Percentiles rank a stretch among this genome's conserved stretches.
Conservation (phyloP, 2,888 invertebrate genomes). For the Acrocyrtus sp. region DNA sequence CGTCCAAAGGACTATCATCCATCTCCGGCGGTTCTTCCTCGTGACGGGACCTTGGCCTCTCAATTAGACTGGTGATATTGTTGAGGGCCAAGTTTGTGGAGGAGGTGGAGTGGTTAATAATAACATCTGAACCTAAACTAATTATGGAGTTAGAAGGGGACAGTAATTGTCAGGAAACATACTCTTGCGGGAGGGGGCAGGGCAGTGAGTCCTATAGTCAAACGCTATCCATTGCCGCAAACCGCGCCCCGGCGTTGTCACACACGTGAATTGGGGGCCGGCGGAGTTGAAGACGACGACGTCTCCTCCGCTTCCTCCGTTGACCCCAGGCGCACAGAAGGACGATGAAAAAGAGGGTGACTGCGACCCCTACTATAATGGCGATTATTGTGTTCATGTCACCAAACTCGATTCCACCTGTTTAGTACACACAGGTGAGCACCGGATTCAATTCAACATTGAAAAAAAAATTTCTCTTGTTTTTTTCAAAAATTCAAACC, state of each 20-base stretch:
- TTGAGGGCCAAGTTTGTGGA: no score
- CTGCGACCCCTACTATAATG: constrained; percentile 68
- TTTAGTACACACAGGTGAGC: constrained; percentile 11
- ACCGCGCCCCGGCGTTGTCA: constrained; percentile 71
- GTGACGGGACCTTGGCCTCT: no score
- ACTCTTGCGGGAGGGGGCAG: constrained; percentile 44
- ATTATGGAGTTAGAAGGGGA: constrained; percentile 43
- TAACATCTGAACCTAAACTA: constrained; percentile 23
- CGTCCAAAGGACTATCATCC: no score
- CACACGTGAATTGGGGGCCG: constrained; percentile 69
- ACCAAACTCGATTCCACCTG: constrained; percentile 57
- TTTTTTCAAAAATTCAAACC: not conserved
- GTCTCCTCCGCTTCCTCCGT: constrained; percentile 65
- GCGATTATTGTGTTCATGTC: constrained; percentile 66
- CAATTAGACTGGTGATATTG: no score
- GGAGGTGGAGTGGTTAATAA: not conserved
- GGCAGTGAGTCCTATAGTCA: constrained; percentile 53
- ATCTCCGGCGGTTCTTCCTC: no score
- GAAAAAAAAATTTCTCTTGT: not conserved
- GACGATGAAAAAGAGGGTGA: constrained; percentile 68
- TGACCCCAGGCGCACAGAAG: constrained; percentile 72
- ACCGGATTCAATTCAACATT: constrained; percentile 8
- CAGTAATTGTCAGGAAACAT: constrained; percentile 46
- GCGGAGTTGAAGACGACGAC: constrained; percentile 65
- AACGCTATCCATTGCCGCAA: constrained; percentile 62